Evolutionary conservation across 1,140 invertebrate species (phyloP), one percentile per base, ranked within the genome.

Genomic region (Papilio glaucus): DNA sequence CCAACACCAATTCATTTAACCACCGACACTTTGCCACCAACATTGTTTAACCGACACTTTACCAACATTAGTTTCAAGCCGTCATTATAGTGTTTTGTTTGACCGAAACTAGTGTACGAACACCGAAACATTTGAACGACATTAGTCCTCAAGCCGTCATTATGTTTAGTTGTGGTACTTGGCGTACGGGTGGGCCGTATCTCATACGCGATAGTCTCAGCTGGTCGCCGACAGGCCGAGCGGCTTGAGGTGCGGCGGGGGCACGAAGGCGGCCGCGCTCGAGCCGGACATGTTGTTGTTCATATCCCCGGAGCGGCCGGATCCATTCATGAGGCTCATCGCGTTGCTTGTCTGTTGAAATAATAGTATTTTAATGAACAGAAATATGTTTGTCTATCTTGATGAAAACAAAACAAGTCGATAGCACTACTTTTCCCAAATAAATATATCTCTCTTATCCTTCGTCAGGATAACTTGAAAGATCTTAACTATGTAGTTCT

Each of bases 271-370:
- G 12, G 89, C 89, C n/a, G 90, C 83, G 5, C 88, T 88, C 4
- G 87, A 89, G 70, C 92, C 89, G 8, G 93, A 93, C 93, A 93
- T 93, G 80, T 93, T 94, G 85, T 94, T 94, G 85, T 94, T 93
- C 49, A 93, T 82, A 77, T 94, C 93, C 4, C 93, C 93, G 7
- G 91, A 81, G 13, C 90, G 91, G 70, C 85, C 81, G 0, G 90
- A 87, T n/a, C 92, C 92, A 75, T 93, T 94, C 90, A 94, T 93
- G 75, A 93, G 80, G 37, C 85, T 80, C 84, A 93, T 90, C 15
- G 88, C 88, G 77, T 86, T 88, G 81, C 84, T 93, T 8, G 88
- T 86, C 90, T 93, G 87, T 78, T 78, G 74, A 63, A 76, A 69
- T 75, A 70, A 45, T 41, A 7, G 4, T 65, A 9, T 70, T 33